Conservation (phyloP, 1,140 invertebrate genomes). For the Maconellicoccus hirsutus region DNA sequence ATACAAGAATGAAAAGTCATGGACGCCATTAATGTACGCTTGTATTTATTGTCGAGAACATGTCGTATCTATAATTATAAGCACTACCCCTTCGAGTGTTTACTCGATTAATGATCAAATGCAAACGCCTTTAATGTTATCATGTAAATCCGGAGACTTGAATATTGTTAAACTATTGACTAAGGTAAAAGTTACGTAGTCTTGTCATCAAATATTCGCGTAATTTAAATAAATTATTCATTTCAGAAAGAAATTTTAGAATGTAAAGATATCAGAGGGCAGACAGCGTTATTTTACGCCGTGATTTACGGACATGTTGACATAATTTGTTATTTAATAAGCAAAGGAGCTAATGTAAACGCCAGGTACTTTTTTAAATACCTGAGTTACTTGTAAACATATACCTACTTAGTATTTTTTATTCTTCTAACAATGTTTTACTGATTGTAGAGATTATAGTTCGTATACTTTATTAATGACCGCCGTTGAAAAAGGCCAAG, state of each 20-base stretch:
- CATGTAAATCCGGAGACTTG: slow-evolving; percentile 2
- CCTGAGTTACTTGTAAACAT: neutral
- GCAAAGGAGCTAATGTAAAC: neutral
- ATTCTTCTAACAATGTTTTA: neutral
- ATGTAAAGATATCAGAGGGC: neutral
- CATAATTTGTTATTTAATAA: neutral
- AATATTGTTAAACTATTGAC: neutral
- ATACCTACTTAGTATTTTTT: neutral
- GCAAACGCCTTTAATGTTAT: neutral
- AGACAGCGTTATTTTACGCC: slow-evolving; percentile 1
- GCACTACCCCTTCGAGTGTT: neutral
- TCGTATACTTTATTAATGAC: slow-evolving; percentile 11
- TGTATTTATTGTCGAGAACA: slow-evolving; percentile 4
- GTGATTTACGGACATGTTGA: neutral
- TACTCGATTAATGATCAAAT: neutral
- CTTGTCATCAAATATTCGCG: neutral
- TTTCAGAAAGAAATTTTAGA: slow-evolving; percentile 12
- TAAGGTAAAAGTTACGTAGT: slow-evolving; percentile 1
- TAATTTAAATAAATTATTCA: neutral
- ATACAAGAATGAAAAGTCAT: neutral
- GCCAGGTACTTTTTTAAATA: neutral
- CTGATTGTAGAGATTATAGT: neutral
- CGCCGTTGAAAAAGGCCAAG: neutral
- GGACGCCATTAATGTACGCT: slow-evolving; percentile 13
- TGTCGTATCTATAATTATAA: neutral